Percentiles rank a stretch among this genome's conserved stretches.
Evolutionary conservation across 2,888 invertebrate genomes (phyloP).

Genomic region (Anthophora plumipes): DNA sequence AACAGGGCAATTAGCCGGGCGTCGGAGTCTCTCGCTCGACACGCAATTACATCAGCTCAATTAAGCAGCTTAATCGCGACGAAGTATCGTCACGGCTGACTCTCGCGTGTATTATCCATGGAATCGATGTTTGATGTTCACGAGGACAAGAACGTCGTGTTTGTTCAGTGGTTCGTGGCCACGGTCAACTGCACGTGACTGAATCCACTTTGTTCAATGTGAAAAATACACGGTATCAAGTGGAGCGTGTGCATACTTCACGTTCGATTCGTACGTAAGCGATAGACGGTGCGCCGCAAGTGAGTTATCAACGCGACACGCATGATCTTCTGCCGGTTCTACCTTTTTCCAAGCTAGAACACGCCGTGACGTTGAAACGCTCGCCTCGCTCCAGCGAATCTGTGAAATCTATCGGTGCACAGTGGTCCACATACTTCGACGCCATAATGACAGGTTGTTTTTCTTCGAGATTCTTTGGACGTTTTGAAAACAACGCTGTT

Average conservation of each 20-base stretch:
- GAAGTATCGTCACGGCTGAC: not conserved
- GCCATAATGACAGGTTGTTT: constrained; percentile 20
- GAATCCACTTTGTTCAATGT: constrained; percentile 18
- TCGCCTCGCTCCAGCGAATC: not conserved
- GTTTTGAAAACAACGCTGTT: not conserved
- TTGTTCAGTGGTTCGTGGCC: constrained; percentile 35
- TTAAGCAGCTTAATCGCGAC: not conserved
- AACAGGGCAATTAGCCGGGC: not conserved
- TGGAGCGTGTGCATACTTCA: not conserved
- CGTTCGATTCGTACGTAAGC: constrained; percentile 44
- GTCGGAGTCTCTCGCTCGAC: too few relatives aligned
- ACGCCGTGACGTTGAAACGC: not conserved
- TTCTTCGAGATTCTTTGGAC: not conserved
- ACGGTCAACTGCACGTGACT: constrained; percentile 36
- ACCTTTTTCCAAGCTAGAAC: not conserved
- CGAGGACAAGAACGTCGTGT: not conserved
- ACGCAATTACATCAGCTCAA: not conserved
- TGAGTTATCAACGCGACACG: constrained; percentile 30
- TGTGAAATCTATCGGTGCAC: not conserved
- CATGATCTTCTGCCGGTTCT: constrained; percentile 4
- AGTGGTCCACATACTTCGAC: not conserved
- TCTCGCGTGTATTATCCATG: too few relatives aligned
- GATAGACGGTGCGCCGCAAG: constrained; percentile 39
- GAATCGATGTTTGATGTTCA: not conserved
- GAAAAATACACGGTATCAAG: constrained; percentile 33